Evolutionary conservation across 2,888 invertebrate genomes (phyloP), one percentile per base, ranked within the genome.

Genomic region (Drosophila subsilvestris): DNA sequence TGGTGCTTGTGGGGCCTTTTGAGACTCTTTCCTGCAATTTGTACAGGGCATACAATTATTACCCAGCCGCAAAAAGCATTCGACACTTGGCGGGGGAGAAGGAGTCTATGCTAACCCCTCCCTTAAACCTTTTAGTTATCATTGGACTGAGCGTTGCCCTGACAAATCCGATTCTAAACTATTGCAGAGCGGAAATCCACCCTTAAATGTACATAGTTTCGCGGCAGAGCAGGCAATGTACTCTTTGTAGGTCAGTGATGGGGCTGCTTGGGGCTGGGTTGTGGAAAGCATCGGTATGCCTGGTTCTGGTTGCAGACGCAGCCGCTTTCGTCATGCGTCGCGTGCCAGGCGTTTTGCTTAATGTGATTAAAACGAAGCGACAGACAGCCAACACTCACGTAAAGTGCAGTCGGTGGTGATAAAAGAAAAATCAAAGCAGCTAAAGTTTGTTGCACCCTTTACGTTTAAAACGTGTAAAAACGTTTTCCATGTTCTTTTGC

Each of bases 191-290:
- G n/a, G 63, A 75, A 80, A 83, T n/a, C 80, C 61, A 81, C 85
- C 87, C 87, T 49, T 78, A 61, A 61, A 49, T 29, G 32, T 43
- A 42, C 50, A 75, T 68, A 63, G 81, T 74, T 66, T 69, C 37
- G 27, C n/a, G 25, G 45, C 45, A 20, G 56, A 53, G 14, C 20
- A 58, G 67, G 47, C 84, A 84, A 76, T 84, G 84, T 85, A 88
- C 84, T 84, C 70, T 84, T 88, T 88, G 72, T 84, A 88, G 84
- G 84, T 82, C 82, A 82, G 83, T 82, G 60, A 53, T 75, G 78
- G 76, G 85, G 57, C 48, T 48, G 60, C 53, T 45, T 76, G 49
- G 47, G 45, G 9, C 44, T 61, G 37, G 29, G 32, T 9, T 10
- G 3, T 53, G 48, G 32, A 25, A 43, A 29, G 27, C 55, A 48